phyloP scores from a whole-genome alignment of 2,113 vertebrate species.

The Nettapus auritus region DNA sequence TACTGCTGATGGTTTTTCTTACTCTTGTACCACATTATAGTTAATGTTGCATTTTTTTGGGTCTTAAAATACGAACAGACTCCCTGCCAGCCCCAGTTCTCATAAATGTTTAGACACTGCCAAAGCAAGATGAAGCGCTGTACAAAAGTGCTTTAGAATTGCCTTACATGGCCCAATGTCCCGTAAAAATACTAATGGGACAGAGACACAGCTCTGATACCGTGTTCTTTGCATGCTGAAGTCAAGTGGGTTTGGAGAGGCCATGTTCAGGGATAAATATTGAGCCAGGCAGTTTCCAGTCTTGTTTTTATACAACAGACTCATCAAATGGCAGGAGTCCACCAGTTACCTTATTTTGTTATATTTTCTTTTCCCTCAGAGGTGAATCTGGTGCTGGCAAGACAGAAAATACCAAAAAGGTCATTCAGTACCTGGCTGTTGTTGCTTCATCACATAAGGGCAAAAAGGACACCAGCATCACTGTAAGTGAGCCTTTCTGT shows the following conservation, averaged over 20 bases:
- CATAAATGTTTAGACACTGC: not conserved
- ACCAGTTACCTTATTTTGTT: constrained; percentile 12
- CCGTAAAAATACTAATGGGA: not conserved
- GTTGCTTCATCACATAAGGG: constrained; percentile 96
- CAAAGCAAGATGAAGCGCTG: constrained; percentile 8
- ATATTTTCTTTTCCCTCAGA: constrained; percentile 70
- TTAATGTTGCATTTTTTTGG: not conserved
- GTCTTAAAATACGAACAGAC: not conserved
- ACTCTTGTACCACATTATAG: not conserved
- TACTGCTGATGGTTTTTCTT: not conserved
- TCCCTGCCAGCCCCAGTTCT: constrained; percentile 12
- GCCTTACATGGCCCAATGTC: constrained; percentile 34
- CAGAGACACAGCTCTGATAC: not conserved
- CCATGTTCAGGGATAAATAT: not conserved
- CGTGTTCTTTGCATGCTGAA: not conserved
- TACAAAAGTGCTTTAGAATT: constrained; percentile 39
- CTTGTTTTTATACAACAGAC: not conserved
- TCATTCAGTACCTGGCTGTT: constrained; percentile 95
- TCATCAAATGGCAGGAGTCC: not conserved
- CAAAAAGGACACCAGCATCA: constrained; percentile 92
- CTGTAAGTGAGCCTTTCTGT: constrained; percentile 76
- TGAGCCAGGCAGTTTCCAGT: not conserved
- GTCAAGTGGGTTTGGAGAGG: not conserved
- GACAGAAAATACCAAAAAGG: constrained; percentile 97
- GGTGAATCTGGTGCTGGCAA: constrained; percentile 96